phyloP scores from a whole-genome alignment of 2,797 vertebrate species.

The Aratinga solstitialis region DNA sequence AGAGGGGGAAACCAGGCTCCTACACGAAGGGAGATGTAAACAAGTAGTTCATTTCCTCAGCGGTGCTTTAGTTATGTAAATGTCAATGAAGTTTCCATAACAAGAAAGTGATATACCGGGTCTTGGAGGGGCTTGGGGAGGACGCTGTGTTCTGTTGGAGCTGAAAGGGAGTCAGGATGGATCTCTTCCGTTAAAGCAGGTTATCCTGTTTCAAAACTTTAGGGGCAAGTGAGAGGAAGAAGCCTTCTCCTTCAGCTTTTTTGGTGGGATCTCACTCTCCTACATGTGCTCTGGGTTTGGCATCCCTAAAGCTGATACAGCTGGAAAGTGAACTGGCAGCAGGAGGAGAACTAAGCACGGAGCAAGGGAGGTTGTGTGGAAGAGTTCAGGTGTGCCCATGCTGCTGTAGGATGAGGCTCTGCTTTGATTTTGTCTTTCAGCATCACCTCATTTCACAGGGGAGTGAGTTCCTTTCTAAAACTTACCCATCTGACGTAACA shows the following conservation, averaged over 20 bases:
- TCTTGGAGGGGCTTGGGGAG: not conserved
- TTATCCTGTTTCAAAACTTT: not conserved
- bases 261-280: not conserved
- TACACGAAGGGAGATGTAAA: not conserved
- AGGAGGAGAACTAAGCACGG: not conserved
- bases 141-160: not conserved
- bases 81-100: not conserved
- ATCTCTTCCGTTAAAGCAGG: not conserved
- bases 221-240: not conserved
- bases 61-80: not conserved
- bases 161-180: not conserved
- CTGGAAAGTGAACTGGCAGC: not conserved
- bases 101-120: not conserved
- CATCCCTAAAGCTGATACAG: accelerated
- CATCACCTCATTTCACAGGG: not conserved
- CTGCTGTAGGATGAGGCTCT: accelerated
- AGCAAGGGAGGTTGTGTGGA: not conserved
- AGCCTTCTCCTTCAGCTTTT: not conserved
- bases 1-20: accelerated
- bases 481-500: not conserved
- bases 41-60: not conserved
- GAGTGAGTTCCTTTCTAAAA: not conserved
- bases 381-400: not conserved
- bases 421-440: not conserved
- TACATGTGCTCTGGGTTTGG: accelerated